Evolutionary conservation across 2,797 vertebrate genomes (phyloP), one percentile per base, ranked within the genome.

Genomic region (Manis crassicaudata): DNA sequence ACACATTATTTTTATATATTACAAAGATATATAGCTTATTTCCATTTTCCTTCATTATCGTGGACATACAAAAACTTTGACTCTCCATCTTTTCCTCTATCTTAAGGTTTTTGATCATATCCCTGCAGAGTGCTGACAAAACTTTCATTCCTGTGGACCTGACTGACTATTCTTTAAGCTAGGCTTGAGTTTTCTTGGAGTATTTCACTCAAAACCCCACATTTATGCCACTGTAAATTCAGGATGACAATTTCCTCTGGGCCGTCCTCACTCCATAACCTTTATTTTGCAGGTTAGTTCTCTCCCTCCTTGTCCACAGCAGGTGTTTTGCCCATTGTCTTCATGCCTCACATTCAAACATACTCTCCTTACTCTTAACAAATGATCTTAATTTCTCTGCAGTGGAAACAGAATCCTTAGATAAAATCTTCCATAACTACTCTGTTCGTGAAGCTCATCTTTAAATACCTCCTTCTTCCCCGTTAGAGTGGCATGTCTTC

Each of bases 371-470:
- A 13, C 63, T 84, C 27, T 46, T n/a, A 68, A 23, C 25, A 56
- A 83, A 21, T 37, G 5, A 29, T 0, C 25, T 58, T 10, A 21
- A 29, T 21, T 60, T 37, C 7, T 75, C 18, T 25, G 23, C 12
- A 37, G 60, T 20, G 11, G 56, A 81, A 67, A 11, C 13, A 65
- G 56, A 52, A 23, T 60, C 3, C 5, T 52, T 23, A 52, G 40
- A 18, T 17, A 50, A 46, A 83, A 72, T 9, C 18, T 18, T 50
- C 18, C 1, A 35, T 43, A 67, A 43, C 23, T 8, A 3, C 1
- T 1, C 2, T 18, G 17, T 12, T 7, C 11, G 17, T 65, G 1
- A 37, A 35, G 3, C 21, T 1, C 40, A 5, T 43, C 11, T 23
- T 65, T 40, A 23, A 46, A 14, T 52, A 9, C 20, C 20, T n/a